Evolutionary conservation across 2,113 vertebrate species (phyloP), one percentile per base, ranked within the genome.

Genomic region (Indicator indicator): DNA sequence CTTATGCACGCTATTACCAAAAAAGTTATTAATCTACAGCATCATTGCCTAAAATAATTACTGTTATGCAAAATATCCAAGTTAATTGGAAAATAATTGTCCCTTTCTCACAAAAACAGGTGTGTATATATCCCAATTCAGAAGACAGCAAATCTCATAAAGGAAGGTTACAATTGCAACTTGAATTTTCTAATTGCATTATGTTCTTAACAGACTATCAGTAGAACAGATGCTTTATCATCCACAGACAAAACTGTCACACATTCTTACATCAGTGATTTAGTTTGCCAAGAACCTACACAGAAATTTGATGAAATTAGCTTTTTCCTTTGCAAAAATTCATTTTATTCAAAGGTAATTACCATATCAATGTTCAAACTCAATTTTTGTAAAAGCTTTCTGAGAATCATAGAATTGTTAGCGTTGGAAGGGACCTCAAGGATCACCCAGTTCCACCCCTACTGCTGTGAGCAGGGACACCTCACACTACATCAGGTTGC

Each of bases 141-240:
- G 95, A 97, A 98, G 83, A 80, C 83, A 97, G n/a, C 94, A 95
- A 95, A 96, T 95, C 83, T 92, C 76, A 94, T 81, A 88, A 91
- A 96, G 84, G 94, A 55, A 91, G 83, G 84, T 19, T 97, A 95
- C 95, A 96, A 94, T 65, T 88, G 88, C 93, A 93, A 94, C 96
- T 93, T 85, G 76, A 94, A 94, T 96, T 93, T 97, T 89, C 93
- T 97, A 97, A 98, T 98, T 96, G 95, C 94, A 97, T 98, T 97
- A 98, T 63, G 60, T 70, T 50, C 60, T 83, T 96, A 97, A 89
- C 92, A 96, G 92, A 95, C 68, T 68, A 74, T 55, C 65, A 85
- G 36, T 46, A 71, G 87, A 96, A 94, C 89, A 96, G 96, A 97
- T 97, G 96, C 95, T 96, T 97, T 94, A 91, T 48, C 72, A 83